These are phyloP conservation scores for Pissodes strobi DNA, from an alignment of 1,140 invertebrate species.

Conservation along the genomic window DNA sequence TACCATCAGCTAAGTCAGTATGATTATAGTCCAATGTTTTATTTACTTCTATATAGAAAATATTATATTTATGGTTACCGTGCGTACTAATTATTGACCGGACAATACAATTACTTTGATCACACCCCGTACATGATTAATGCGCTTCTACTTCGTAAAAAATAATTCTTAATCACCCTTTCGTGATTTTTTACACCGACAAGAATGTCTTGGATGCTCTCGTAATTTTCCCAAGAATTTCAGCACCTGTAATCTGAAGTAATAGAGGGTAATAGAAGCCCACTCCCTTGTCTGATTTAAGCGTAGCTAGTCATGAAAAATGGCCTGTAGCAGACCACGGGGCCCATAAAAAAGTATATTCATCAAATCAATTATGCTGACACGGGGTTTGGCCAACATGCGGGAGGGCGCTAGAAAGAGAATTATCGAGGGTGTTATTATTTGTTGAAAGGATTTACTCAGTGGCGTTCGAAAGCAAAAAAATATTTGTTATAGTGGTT, in stretches of 20 bases:
- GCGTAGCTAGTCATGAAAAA: conserved; percentile 26
- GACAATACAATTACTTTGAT: too few species aligned
- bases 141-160: too few species aligned
- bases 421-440: conserved; percentile 1
- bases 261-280: conserved; percentile 16
- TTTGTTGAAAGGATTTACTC: too few species aligned
- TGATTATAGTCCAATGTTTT: too few species aligned
- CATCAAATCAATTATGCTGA: conserved; percentile 30
- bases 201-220: conserved; percentile 7
- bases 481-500: too few species aligned
- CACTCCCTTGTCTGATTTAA: conserved; percentile 25
- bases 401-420: conserved; percentile 2
- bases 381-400: conserved; percentile 20
- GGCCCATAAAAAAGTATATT: conserved; percentile 21
- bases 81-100: too few species aligned
- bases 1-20: too few species aligned
- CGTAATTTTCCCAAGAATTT: conserved; percentile 15
- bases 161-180: not conserved
- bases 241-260: conserved; percentile 17
- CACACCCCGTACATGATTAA: too few species aligned
- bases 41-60: too few species aligned
- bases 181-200: conserved; percentile 13
- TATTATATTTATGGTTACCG: too few species aligned
- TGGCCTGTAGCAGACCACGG: conserved; percentile 6
- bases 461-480: too few species aligned